A percentile compares a stretch with the other conserved stretches of the same genome.
phyloP scores from a whole-genome alignment of 2,888 invertebrate species.

The Steromphala cineraria region DNA sequence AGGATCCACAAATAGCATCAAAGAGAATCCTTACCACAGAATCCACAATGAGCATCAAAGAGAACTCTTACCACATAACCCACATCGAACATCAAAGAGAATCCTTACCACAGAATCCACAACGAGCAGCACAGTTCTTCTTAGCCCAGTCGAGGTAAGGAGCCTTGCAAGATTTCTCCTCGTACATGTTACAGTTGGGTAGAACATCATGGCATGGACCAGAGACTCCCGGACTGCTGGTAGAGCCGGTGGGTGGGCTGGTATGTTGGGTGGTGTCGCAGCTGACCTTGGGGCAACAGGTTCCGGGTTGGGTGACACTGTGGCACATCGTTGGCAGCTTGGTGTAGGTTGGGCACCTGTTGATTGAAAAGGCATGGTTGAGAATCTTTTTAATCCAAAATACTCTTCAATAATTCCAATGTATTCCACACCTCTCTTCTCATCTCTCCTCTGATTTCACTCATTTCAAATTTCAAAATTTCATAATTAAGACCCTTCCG shows the following conservation, averaged over 20 bases:
- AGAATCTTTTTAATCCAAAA: no score
- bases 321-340: slow-evolving; percentile 48
- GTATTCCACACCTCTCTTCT: no score
- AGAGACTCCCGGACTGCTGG: not conserved
- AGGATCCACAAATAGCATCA: slow-evolving; percentile 43
- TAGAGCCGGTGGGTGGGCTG: not conserved
- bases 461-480: no score
- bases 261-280: slow-evolving; percentile 26
- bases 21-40: slow-evolving; percentile 38
- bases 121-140: slow-evolving; percentile 51
- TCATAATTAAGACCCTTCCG: no score
- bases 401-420: no score
- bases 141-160: slow-evolving; percentile 53
- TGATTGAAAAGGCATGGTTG: not conserved
- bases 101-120: slow-evolving; percentile 39
- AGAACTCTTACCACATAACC: no score
- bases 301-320: slow-evolving; percentile 36
- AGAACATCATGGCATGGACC: slow-evolving; percentile 41
- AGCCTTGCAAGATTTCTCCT: slow-evolving; percentile 41
- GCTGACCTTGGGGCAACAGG: slow-evolving; percentile 45
- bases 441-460: no score
- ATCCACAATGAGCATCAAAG: not conserved
- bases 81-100: no score
- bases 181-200: slow-evolving; percentile 50
- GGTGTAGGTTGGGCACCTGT: slow-evolving; percentile 48